Conservation (phyloP, 2,113 vertebrate species). For the Cyanistes caeruleus region DNA sequence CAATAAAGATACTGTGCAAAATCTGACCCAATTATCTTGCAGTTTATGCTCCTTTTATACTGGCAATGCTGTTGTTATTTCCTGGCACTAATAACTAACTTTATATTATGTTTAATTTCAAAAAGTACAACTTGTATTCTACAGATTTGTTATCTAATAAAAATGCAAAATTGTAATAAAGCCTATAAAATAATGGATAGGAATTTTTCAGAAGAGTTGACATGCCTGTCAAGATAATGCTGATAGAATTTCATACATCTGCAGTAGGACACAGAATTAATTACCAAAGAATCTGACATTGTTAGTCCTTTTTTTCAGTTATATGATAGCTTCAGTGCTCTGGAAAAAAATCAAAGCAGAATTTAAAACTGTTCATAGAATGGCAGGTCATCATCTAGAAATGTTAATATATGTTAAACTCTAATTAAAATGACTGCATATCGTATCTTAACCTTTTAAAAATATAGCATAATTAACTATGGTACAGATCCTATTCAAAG, state of each 20-base stretch:
- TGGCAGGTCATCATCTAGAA: constrained; percentile 77
- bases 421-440: constrained; percentile 77
- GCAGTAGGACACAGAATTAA: constrained; percentile 48
- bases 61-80: neutral
- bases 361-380: constrained; percentile 73
- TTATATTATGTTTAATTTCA: neutral
- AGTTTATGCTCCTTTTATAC: neutral
- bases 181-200: neutral
- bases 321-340: constrained; percentile 54
- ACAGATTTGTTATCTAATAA: neutral
- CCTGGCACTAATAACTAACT: neutral
- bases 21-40: constrained; percentile 19
- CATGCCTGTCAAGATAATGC: constrained; percentile 41
- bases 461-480: constrained; percentile 59
- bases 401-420: constrained; percentile 76
- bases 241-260: constrained; percentile 54
- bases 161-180: constrained; percentile 21
- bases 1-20: constrained; percentile 26
- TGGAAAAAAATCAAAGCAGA: constrained; percentile 73
- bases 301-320: constrained; percentile 61
- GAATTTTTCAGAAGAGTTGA: constrained; percentile 37
- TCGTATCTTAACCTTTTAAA: constrained; percentile 70
- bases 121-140: neutral
- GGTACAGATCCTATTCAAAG: constrained; percentile 41
- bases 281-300: constrained; percentile 49